These are phyloP conservation scores for Neoniphon sammara DNA, from an alignment of 2,797 vertebrate genomes.

Conservation along the genomic window DNA sequence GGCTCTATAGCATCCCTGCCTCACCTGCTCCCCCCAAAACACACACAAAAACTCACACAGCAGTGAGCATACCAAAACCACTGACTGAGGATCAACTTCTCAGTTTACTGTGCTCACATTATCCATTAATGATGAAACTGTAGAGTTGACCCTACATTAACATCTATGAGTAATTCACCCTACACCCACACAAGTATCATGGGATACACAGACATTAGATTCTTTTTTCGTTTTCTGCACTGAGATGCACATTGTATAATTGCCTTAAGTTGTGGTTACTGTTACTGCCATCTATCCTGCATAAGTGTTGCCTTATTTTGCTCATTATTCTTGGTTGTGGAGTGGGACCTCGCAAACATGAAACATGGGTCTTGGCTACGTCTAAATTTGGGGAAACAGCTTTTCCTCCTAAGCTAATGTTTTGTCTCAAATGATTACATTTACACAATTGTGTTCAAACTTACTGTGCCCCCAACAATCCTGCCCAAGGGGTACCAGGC, in stretches of 20 bases:
- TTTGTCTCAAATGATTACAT: neutral
- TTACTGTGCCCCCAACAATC: slow-evolving; percentile 98
- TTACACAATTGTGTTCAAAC: slow-evolving; percentile 67
- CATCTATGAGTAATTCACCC: neutral
- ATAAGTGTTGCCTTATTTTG: neutral
- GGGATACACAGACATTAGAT: too few species aligned
- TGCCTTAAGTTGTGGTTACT: neutral
- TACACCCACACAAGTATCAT: too few species aligned
- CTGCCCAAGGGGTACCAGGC: slow-evolving; percentile 98
- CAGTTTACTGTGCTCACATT: too few species aligned
- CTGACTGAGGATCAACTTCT: neutral
- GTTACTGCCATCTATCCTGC: neutral
- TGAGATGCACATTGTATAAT: neutral
- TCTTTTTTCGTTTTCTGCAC: neutral
- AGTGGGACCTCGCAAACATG: neutral
- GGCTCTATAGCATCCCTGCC: slow-evolving; percentile 29
- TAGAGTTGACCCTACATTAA: neutral
- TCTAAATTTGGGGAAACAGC: neutral
- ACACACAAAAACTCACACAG: neutral
- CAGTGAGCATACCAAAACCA: neutral
- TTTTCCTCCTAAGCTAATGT: neutral
- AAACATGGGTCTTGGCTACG: neutral
- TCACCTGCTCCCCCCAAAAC: slow-evolving; percentile 10
- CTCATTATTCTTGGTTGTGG: neutral
- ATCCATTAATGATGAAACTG: neutral